Base-by-base conservation (phyloP, 2,888 invertebrate genomes). In the Acrocyrtus sp. region DNA sequence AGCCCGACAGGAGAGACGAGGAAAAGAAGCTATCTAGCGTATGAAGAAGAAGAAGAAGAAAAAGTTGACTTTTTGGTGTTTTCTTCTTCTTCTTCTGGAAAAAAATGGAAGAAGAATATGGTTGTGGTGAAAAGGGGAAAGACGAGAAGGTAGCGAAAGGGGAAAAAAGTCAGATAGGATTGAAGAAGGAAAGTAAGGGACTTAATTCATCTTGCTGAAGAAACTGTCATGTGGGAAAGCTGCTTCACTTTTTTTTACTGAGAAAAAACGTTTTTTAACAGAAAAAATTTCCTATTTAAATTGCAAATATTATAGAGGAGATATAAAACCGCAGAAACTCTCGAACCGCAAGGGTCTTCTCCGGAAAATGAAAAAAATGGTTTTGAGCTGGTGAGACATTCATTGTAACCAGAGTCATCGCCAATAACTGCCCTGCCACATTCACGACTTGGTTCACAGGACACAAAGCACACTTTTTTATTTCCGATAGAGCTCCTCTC, bases 151-250 rank as follows among this genome's bases (percentile, higher is more conserved):
- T 34, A n/a, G n/a, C n/a, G n/a, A n/a, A 53, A 4, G 22, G 12
- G 21, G 51, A n/a, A 22, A 51, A 50, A 51, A 26, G 21, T n/a
- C 12, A 48, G 60, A 60, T 60, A 60, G 60, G 60, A 60, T 60
- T 60, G 45, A 48, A 34, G 29, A 34, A 27, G 61, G 47, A 29
- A 39, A 51, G 50, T 34, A 29, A 43, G 43, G 47, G 56, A 56
- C 56, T 75, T 75, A 75, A 75, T 75, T 75, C 72, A 72, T 75
- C 75, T 75, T 72, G 58, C 54, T 53, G 45, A 56, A 78, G n/a
- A 69, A 77, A 54, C 61, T 78, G 70, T 78, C 78, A 78, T 74
- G 68, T 58, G 70, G 69, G 73, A 67, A 66, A 65, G 65, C 61
- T 48, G 22, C 34, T 56, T 70, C 68, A 62, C 34, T 50, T 39